Base-by-base conservation (phyloP, 2,888 invertebrate species). In the Clusia tigrina region DNA sequence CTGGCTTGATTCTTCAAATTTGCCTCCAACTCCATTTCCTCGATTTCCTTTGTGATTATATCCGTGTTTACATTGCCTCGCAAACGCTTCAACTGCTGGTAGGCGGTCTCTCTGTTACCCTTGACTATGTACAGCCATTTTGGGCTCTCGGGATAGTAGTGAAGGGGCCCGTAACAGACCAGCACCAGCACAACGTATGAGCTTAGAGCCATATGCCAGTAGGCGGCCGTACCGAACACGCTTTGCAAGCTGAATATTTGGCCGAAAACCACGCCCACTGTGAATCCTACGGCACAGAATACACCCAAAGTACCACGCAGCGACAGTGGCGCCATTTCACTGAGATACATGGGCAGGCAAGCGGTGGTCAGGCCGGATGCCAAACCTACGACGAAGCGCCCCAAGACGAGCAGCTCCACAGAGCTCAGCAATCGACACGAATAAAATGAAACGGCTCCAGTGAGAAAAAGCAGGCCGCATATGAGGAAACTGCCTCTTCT, bases 271-370 rank as follows among this genome's bases (percentile, higher is more conserved):
- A 84, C 83, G n/a, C 84, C 84, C 25, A 73, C 77, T 0, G 81
- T 82, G 2, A 84, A 65, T 2, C 83, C 83, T 46, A 83, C 74
- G 89, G 93, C 73, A 94, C 89, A 68, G 18, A 81, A 73, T 1
- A 92, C 93, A 1, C 96, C 96, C 79, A 94, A 86, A 2, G 93
- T 89, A 15, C 96, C 96, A 25, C 94, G 87, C 48, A 95, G 84
- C 22, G 85, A 84, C 2, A 89, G 74, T 0, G 96, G 95, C 0
- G 95, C 90, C 68, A 96, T 84, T 84, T 97, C 96, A 2, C 91
- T 90, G 75, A 96, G 86, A 83, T 96, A 97, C 91, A 96, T 92
- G 0, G 97, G 95, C 69, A 94, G 88, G 66, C 93, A 88, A 68
- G 91, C 90, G n/a, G 95, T 95, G 60, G 91, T 91, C 37, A 96